Evolutionary conservation across 1,140 invertebrate species (phyloP), one percentile per base, ranked within the genome.

Genomic region (Micrasema minimum): DNA sequence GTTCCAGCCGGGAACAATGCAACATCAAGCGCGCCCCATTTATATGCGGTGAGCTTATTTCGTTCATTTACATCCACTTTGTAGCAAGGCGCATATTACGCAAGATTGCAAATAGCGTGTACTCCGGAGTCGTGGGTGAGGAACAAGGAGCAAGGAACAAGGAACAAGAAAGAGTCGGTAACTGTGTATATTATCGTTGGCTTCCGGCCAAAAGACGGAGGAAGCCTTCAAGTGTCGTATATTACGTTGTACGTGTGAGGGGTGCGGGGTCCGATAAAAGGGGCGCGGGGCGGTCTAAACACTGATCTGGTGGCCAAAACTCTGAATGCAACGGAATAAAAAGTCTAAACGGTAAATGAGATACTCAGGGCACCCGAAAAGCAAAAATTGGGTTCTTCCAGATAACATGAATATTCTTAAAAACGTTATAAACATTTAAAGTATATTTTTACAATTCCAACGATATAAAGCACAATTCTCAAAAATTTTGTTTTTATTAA

Each of bases 161-260:
- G 53, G 41, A 66, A 50, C 31, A 67, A 50, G 64, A 61, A 66
- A 72, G 50, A 66, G 26, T 59, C 71, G 59, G 50, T 66, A 62
- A 68, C 67, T 66, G 67, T 74, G 67, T 74, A 66, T 71, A 71
- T 74, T 74, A 70, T 66, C 57, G 55, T 67, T 74, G 72, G 72
- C 72, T 67, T 67, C 68, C 55, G 69, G 62, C 72, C 72, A 74
- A 64, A 53, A 51, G 67, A 72, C 41, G 70, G 48, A 55, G 46
- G 55, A 61, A 53, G 65, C 64, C 64, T 26, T 64, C 62, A 72
- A 72, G 64, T 61, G 67, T 53, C 59, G 70, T 26, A 67, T 67
- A 72, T 72, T 72, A 72, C 65, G 65, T 62, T 61, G 51, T 67
- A 72, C 64, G 70, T 72, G 70, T 46, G 16, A 41, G 48, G 59